Conservation (phyloP, 2,113 vertebrate species). For the Telmatochromis brachygnathus region DNA sequence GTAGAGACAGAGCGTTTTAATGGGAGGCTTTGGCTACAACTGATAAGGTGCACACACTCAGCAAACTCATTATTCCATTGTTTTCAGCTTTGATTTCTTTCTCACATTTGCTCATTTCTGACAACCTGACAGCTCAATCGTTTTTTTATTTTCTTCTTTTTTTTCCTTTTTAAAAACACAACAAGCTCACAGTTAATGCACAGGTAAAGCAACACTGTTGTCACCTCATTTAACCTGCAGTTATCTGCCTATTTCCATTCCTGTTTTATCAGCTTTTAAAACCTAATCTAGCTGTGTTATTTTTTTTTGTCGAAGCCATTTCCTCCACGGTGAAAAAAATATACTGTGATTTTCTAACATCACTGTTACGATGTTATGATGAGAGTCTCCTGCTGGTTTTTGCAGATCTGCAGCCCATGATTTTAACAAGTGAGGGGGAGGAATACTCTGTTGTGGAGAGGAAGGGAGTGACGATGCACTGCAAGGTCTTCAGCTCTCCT, state of each 20-base stretch:
- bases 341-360: neutral
- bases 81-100: slow-evolving; percentile 32
- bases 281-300: neutral
- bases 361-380: neutral
- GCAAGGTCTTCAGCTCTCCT: slow-evolving; percentile 86
- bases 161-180: neutral
- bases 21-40: slow-evolving; percentile 26
- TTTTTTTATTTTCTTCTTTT: neutral
- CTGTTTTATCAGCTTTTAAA: neutral
- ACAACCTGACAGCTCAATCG: slow-evolving; percentile 7
- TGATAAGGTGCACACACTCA: slow-evolving; percentile 27
- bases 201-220: neutral
- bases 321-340: neutral
- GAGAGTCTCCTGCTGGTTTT: neutral
- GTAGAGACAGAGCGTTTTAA: slow-evolving; percentile 34
- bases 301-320: neutral
- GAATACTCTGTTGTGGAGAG: slow-evolving; percentile 79
- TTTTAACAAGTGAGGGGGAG: slow-evolving; percentile 78
- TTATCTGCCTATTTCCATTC: neutral
- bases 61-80: slow-evolving; percentile 22
- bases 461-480: slow-evolving; percentile 76
- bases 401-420: slow-evolving; percentile 83
- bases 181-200: neutral
- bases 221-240: neutral
- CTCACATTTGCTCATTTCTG: neutral